These are phyloP conservation scores for Pseudolaguvia tuberculata DNA, from an alignment of 2,113 vertebrate species.

Conservation along the genomic window DNA sequence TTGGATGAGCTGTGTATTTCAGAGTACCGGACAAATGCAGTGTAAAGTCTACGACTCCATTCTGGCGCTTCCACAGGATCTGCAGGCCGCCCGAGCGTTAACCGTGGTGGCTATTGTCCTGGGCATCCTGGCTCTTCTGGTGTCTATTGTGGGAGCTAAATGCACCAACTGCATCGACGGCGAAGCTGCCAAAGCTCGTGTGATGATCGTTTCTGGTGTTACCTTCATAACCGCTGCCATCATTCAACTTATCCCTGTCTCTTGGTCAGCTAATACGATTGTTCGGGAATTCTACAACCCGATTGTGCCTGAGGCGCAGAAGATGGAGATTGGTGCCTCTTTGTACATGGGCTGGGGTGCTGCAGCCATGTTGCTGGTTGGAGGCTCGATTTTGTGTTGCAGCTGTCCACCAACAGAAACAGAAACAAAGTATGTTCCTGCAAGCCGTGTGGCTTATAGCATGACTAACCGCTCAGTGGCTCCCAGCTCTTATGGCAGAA, in stretches of 20 bases:
- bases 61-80: constrained; percentile 80
- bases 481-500: constrained; percentile 76
- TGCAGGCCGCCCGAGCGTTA: constrained; percentile 88
- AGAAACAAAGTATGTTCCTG: constrained; percentile 62
- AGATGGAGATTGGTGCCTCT: constrained; percentile 83
- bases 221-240: constrained; percentile 76
- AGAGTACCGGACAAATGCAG: constrained; percentile 91
- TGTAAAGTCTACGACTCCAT: constrained; percentile 90
- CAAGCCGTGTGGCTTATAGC: constrained; percentile 77
- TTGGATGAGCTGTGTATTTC: constrained; percentile 87
- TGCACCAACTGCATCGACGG: constrained; percentile 92
- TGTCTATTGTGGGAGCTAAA: constrained; percentile 84
- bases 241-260: constrained; percentile 81
- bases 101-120: constrained; percentile 79
- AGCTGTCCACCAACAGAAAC: constrained; percentile 80
- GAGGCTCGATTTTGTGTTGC: constrained; percentile 85
- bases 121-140: constrained; percentile 74
- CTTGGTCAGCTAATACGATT: constrained; percentile 89
- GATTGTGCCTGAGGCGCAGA: constrained; percentile 68
- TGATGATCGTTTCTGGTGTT: constrained; percentile 79
- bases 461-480: constrained; percentile 69
- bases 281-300: constrained; percentile 86
- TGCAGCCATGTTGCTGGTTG: constrained; percentile 73
- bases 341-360: constrained; percentile 91
- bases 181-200: constrained; percentile 79